A percentile compares a stretch with the other conserved stretches of the same genome.
These are phyloP conservation scores for Dusona sp. DNA, from an alignment of 2,888 invertebrate genomes.

Conservation along the genomic window DNA sequence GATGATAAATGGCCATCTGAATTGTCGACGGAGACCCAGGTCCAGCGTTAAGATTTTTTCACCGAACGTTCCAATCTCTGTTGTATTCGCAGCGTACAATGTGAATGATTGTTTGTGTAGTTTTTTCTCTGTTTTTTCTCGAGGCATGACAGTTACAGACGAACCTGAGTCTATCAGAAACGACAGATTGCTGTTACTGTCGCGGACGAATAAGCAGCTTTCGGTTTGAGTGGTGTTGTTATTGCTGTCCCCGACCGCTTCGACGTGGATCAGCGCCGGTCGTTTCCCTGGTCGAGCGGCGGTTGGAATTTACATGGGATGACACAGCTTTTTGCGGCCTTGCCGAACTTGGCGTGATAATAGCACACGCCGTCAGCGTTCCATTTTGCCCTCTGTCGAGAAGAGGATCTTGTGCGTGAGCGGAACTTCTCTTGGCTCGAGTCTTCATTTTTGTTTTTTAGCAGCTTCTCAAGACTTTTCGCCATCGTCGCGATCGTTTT, in stretches of 20 bases:
- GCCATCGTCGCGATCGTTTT: too few species aligned
- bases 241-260: slow-evolving; percentile 36
- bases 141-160: slow-evolving; percentile 48
- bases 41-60: not conserved
- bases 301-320: slow-evolving; percentile 26
- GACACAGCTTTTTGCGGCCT: not conserved
- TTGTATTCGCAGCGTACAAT: slow-evolving; percentile 34
- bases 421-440: too few species aligned
- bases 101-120: not conserved
- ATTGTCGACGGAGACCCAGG: slow-evolving; percentile 15
- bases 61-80: slow-evolving; percentile 15
- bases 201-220: slow-evolving; percentile 41
- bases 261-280: not conserved
- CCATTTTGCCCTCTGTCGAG: too few species aligned
- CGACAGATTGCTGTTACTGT: slow-evolving; percentile 26
- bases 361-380: slow-evolving; percentile 47
- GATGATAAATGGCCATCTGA: slow-evolving; percentile 50
- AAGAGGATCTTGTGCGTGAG: too few species aligned
- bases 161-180: slow-evolving; percentile 63
- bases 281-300: slow-evolving; percentile 40
- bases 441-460: too few species aligned
- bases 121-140: too few species aligned
- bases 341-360: slow-evolving; percentile 41
- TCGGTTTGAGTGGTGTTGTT: not conserved
- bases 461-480: too few species aligned